Evolutionary conservation across 2,797 vertebrate species (phyloP), one percentile per base, ranked within the genome.

Genomic region (Sebastes dallii): DNA sequence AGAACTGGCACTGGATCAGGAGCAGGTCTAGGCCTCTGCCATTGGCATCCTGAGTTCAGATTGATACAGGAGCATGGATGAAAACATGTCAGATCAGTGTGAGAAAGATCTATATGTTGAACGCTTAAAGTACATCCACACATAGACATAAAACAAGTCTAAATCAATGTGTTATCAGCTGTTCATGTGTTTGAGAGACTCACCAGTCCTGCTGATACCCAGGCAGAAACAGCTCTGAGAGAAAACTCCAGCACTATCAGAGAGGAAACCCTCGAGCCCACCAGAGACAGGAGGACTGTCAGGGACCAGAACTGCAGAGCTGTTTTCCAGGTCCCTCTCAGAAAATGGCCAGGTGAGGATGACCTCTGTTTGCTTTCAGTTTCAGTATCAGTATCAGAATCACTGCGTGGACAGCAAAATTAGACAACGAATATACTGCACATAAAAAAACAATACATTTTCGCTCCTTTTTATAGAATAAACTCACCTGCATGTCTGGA

Each of bases 231-330:
- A 0, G 96, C 96, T 0, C 97, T 89, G 73, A 99, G 96, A 65
- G 95, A 97, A 93, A 99, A 98, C 91, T 98, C 97, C 66, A 99
- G 95, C 27, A 96, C 95, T 62, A 98, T 94, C 29, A 99, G 94
- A 0, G 97, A 96, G 0, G 96, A 96, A 77, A 97, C 97, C 0
- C 96, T 96, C 0, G 91, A 66, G 27, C 96, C 96, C 77, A 98
- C 92, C 73, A 95, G 4, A 1, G 94, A 95, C 85, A 97, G 91
- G 59, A 96, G 27, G 2, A 65, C 77, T 0, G 90, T 92, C 88
- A 97, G 91, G 52, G 91, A 87, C 67, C 87, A 88, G 79, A 97
- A 95, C 70, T 95, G 92, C 16, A 95, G 42, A 3, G 18, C 9
- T 24, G 66, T 60, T 77, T 61, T 86, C 93, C 93, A 94, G 3